Evolutionary conservation across 92 coral and sea anemone genomes (phyloP), one percentile per base, ranked within the genome.

Genomic region (Pocillopora meandrina): DNA sequence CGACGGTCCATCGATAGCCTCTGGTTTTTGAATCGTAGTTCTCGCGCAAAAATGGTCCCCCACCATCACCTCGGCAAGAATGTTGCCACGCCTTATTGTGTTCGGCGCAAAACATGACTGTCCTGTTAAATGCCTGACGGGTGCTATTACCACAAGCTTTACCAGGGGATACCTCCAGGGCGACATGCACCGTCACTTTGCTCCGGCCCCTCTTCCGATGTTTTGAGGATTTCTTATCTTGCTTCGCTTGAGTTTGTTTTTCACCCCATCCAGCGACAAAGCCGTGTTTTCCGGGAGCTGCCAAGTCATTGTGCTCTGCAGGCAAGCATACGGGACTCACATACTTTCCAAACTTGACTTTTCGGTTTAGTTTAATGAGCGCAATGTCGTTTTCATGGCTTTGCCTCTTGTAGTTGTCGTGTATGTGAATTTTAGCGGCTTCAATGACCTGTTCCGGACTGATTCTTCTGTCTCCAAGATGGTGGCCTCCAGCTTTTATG

Each of bases 51-150:
- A 91, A 91, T 16, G 98, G 95, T 52, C 95, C 90, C 65, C 98
- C 97, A 21, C 95, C 90, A 71, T 95, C 97, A 13, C 95, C 97
- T 1, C 89, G 82, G 81, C 98, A 95, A 55, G 94, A 82, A 33
- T 87, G 94, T 23, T 93, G 92, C 61, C 84, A 81, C 1, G 87
- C 89, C 82, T 85, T 89, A 17, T 89, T 86, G 19, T 85, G 86
- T 71, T 91, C 95, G 16, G 94, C 96, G 80, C 98, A 95, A 76
- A 95, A 95, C 98, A 90, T 86, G 17, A 75, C 62, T 36, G 88
- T 75, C 67, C 88, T 56, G 80, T 92, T 92, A 64, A 90, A 92
- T 9, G 92, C 78, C 56, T 82, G 84, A 5, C 42, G 33, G 36
- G 90, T 84, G 82, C 81, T 85, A 82, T 90, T 92, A 20, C 16